Conservation (phyloP, 2,888 invertebrate species). For the Arctia plantaginis region DNA sequence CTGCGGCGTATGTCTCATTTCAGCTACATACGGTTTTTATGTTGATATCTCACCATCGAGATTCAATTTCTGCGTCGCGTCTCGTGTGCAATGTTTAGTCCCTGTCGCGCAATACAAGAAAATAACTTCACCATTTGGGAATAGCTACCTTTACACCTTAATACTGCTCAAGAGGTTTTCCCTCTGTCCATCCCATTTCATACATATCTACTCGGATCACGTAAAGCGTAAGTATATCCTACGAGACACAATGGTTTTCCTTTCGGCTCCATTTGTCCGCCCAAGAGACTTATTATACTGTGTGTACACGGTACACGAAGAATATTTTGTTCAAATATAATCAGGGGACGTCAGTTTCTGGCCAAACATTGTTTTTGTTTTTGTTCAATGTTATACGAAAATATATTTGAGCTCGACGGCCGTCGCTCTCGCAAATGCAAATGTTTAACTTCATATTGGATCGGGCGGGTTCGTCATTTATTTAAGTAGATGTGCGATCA, state of each 20-base stretch:
- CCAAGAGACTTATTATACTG: slow-evolving; percentile 84
- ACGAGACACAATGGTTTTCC: slow-evolving; percentile 78
- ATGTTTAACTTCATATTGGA: slow-evolving; percentile 80
- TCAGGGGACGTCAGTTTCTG: slow-evolving; percentile 75
- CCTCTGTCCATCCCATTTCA: slow-evolving; percentile 75
- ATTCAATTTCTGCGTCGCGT: slow-evolving; percentile 74
- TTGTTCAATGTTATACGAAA: slow-evolving; percentile 75
- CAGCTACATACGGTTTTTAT: slow-evolving; percentile 64
- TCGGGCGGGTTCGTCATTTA: slow-evolving; percentile 64
- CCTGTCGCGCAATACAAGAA: slow-evolving; percentile 69
- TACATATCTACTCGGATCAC: slow-evolving; percentile 76
- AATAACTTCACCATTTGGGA: slow-evolving; percentile 79
- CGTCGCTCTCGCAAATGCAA: slow-evolving; percentile 71
- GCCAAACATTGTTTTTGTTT: slow-evolving; percentile 81
- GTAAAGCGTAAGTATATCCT: slow-evolving; percentile 72
- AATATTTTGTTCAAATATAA: slow-evolving; percentile 86
- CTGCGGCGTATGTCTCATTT: slow-evolving; percentile 47
- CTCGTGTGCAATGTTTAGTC: slow-evolving; percentile 51
- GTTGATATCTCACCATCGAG: slow-evolving; percentile 65
- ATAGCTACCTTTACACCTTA: slow-evolving; percentile 77
- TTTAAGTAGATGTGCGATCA: slow-evolving; percentile 55
- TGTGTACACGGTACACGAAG: slow-evolving; percentile 80
- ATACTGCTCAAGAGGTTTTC: slow-evolving; percentile 82
- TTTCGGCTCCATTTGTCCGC: slow-evolving; percentile 81
- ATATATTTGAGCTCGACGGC: slow-evolving; percentile 61